Evolutionary conservation across 2,797 vertebrate genomes (phyloP).

Genomic region (Diplodus puntazzo): DNA sequence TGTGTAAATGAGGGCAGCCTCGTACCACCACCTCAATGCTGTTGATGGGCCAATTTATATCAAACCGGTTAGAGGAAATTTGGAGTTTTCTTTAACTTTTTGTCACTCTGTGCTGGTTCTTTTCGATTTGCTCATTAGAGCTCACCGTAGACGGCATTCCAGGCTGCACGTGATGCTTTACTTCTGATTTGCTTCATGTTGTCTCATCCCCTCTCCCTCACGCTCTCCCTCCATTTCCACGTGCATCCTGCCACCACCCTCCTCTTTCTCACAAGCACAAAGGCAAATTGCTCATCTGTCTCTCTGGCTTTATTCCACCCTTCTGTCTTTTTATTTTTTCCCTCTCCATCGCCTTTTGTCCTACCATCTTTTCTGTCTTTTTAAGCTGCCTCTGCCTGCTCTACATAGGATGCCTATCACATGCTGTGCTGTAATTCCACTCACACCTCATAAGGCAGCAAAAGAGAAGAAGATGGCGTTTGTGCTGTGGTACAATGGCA

Average conservation of each 20-base stretch:
- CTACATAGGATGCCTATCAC: conserved; percentile 5
- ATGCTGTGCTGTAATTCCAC: conserved; percentile 26
- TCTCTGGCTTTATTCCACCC: conserved; percentile 42
- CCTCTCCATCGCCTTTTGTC: conserved; percentile 49
- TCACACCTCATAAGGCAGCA: conserved; percentile 28
- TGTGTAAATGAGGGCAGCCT: conserved; percentile 37
- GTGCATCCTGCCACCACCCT: conserved; percentile 14
- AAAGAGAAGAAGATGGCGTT: conserved; percentile 29
- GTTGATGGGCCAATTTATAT: conserved; percentile 47
- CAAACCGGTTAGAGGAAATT: conserved; percentile 23
- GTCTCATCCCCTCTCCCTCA: not conserved
- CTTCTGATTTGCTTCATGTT: conserved; percentile 28
- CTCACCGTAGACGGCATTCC: conserved; percentile 38
- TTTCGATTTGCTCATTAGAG: conserved; percentile 54
- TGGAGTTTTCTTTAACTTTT: conserved; percentile 17
- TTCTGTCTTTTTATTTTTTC: conserved; percentile 56
- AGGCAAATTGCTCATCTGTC: conserved; percentile 60
- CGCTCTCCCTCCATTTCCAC: conserved; percentile 28
- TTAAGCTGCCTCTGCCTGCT: not conserved
- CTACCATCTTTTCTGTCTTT: conserved; percentile 30
- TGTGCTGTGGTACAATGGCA: conserved; percentile 27
- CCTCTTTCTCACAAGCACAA: conserved; percentile 38
- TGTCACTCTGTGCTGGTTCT: conserved; percentile 13
- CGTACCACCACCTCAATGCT: conserved; percentile 14
- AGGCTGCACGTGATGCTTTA: conserved; percentile 14